A percentile compares a stretch with the other conserved stretches of the same genome.
phyloP scores from a whole-genome alignment of 2,888 invertebrate species.

The Drosophila peninsularis region DNA sequence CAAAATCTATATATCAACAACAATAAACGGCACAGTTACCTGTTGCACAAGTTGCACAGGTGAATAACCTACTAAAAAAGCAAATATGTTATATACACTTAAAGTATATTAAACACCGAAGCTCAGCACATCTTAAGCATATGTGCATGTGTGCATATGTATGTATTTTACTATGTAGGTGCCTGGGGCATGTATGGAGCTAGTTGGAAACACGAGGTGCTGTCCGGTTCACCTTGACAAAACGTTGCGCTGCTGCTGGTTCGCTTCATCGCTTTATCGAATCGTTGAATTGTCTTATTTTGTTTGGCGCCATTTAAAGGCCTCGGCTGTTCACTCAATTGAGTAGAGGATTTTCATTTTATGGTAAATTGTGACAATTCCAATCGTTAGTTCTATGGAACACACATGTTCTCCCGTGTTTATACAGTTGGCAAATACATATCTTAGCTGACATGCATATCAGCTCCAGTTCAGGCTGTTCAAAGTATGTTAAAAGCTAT shows the following conservation, averaged over 20 bases:
- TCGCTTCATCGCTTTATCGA: constrained; percentile 49
- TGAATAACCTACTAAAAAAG: constrained; percentile 43
- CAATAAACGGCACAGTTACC: constrained; percentile 14
- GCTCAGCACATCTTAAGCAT: constrained; percentile 21
- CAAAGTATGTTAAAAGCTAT: background rate
- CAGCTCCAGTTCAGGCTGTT: constrained; percentile 3
- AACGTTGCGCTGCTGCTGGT: constrained; percentile 25
- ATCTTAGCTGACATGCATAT: constrained; percentile 12
- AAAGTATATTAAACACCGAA: background rate
- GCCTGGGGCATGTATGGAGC: constrained; percentile 16
- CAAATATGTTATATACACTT: constrained; percentile 9
- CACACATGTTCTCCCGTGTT: constrained; percentile 13
- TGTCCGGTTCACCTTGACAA: constrained; percentile 55
- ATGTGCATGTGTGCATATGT: background rate
- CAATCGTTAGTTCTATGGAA: constrained; percentile 14
- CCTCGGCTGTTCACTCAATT: constrained; percentile 24
- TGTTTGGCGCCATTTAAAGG: constrained; percentile 33
- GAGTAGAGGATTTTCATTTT: constrained; percentile 20
- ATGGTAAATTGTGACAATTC: constrained; percentile 22
- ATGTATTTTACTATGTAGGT: background rate
- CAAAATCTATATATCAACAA: constrained; percentile 5
- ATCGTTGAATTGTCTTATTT: constrained; percentile 34
- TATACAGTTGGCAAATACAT: constrained; percentile 33
- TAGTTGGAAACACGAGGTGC: constrained; percentile 36
- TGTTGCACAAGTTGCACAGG: constrained; percentile 31